These are phyloP conservation scores for Romanogobio albipinnatus DNA, from an alignment of 2,113 vertebrate genomes.

Conservation along the genomic window DNA sequence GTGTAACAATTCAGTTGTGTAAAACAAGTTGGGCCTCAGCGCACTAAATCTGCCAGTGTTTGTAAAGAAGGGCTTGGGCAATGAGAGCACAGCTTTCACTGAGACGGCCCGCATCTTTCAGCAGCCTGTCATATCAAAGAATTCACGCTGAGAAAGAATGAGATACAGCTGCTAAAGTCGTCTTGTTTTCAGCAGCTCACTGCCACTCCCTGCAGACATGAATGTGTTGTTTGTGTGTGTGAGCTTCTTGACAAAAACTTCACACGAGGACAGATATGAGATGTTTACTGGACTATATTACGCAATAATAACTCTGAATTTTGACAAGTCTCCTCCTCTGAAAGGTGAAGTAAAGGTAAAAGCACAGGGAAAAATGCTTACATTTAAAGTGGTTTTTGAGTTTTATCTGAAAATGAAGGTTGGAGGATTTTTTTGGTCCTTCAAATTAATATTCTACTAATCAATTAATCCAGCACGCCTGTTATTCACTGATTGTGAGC, in stretches of 20 bases:
- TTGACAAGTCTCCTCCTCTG: not conserved
- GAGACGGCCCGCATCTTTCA: not conserved
- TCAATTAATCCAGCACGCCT: no score
- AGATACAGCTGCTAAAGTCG: not conserved
- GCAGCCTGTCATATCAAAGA: not conserved
- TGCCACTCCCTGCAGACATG: not conserved
- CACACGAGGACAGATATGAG: not conserved
- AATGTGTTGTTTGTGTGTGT: not conserved
- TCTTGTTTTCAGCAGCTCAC: not conserved
- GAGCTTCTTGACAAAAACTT: not conserved
- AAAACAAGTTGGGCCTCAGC: not conserved
- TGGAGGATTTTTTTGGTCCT: no score
- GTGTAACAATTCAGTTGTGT: not conserved
- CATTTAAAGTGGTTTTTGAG: no score
- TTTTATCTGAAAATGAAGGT: no score
- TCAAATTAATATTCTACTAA: no score
- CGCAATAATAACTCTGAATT: not conserved
- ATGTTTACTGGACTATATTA: not conserved
- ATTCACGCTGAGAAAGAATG: not conserved
- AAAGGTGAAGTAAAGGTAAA: not conserved
- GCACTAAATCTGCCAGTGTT: slow-evolving; percentile 9
- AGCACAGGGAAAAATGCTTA: no score
- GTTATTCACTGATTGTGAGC: no score
- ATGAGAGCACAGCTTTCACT: not conserved
- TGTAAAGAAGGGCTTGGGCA: not conserved